phyloP scores from a whole-genome alignment of 2,797 vertebrate genomes.

The Urosaurus nigricauda region DNA sequence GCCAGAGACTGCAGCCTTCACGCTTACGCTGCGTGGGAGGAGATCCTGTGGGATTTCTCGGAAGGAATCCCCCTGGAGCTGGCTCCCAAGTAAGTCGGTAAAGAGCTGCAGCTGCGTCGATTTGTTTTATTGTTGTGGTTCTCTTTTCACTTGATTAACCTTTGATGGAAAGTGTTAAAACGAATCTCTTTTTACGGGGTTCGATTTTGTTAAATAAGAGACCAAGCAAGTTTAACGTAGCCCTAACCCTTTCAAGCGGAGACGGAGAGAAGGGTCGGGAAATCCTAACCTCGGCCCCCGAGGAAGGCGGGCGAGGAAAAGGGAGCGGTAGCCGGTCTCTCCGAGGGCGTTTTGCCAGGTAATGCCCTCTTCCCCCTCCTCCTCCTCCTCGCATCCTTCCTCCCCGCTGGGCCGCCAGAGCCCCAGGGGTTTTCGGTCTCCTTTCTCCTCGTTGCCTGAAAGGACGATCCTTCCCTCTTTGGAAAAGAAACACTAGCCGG shows the following conservation, averaged over 20 bases:
- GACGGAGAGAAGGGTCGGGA: conserved; percentile 36
- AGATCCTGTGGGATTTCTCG: not conserved
- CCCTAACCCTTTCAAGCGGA: conserved; percentile 40
- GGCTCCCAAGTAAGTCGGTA: not conserved
- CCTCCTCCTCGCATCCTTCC: conserved; percentile 5
- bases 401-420: no score
- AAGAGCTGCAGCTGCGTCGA: not conserved
- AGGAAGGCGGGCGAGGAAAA: conserved; percentile 60
- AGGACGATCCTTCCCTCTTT: not conserved
- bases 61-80: not conserved
- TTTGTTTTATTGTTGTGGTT: not conserved
- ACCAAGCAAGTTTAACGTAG: conserved; percentile 25
- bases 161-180: conserved; percentile 38
- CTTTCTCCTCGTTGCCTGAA: not conserved
- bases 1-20: not conserved
- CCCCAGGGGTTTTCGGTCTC: no score
- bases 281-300: conserved; percentile 48
- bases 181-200: conserved; percentile 34
- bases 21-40: not conserved
- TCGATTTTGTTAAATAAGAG: conserved; percentile 28
- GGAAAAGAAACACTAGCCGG: not conserved
- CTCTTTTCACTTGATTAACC: not conserved
- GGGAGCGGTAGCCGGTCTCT: no score
- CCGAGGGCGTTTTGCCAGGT: conserved; percentile 57
- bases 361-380: no score